Evolutionary conservation across 1,140 invertebrate genomes (phyloP).

Genomic region (Ceratina australensis): DNA sequence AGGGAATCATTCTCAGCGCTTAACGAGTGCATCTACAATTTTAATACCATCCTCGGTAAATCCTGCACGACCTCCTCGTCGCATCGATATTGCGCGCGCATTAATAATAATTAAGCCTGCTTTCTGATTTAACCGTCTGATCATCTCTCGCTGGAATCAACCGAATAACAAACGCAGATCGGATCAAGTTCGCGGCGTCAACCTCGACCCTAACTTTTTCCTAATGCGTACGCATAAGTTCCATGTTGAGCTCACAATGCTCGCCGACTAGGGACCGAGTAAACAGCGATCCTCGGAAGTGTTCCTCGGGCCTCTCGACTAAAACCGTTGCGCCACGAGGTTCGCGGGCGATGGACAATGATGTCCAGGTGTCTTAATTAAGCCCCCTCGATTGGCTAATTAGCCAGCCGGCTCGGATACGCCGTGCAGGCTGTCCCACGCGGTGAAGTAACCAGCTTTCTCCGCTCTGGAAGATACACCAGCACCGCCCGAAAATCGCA

Average conservation of each 20-base stretch:
- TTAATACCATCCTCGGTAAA: too few species aligned
- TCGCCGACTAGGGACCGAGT: neutral
- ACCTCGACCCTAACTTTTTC: slow-evolving; percentile 23
- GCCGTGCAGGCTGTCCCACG: slow-evolving; percentile 73
- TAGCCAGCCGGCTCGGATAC: slow-evolving; percentile 50
- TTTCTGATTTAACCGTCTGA: neutral
- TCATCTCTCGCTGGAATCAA: neutral
- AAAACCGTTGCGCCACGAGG: neutral
- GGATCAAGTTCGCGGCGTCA: slow-evolving; percentile 15
- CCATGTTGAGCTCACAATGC: slow-evolving; percentile 9
- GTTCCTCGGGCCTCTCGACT: too few species aligned
- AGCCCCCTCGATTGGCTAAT: slow-evolving; percentile 75
- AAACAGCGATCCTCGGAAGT: neutral
- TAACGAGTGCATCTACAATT: too few species aligned
- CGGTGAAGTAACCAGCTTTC: slow-evolving; percentile 76
- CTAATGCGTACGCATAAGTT: neutral
- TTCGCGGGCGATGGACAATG: slow-evolving; percentile 25
- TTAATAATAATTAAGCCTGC: too few species aligned
- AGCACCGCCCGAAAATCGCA: slow-evolving; percentile 62
- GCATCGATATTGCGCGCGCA: too few species aligned
- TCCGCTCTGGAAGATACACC: slow-evolving; percentile 50
- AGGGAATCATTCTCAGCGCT: neutral
- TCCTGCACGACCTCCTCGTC: too few species aligned
- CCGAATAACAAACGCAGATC: neutral
- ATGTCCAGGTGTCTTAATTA: slow-evolving; percentile 69